These are phyloP conservation scores for Campylomormyrus tamandua DNA, from an alignment of 2,113 vertebrate genomes.

Conservation along the genomic window DNA sequence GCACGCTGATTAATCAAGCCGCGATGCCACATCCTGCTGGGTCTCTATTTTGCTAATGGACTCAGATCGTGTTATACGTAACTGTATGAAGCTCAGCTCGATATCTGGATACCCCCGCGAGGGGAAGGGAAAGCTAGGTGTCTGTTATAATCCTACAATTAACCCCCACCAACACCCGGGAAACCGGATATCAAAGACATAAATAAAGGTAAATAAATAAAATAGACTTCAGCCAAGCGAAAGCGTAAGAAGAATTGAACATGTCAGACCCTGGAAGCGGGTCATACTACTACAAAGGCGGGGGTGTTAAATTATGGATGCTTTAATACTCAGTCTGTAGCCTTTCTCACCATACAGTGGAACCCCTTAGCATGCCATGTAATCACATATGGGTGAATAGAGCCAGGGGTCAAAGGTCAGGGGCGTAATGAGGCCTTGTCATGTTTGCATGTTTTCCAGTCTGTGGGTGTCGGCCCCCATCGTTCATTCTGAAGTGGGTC, in stretches of 20 bases:
- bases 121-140: background rate
- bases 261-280: background rate
- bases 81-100: background rate
- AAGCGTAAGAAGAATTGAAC: slow-evolving; percentile 1
- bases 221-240: background rate
- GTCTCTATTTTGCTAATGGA: background rate
- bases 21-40: background rate
- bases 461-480: slow-evolving; percentile 29
- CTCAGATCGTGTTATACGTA: background rate
- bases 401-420: slow-evolving; percentile 17
- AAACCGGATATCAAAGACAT: background rate
- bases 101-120: background rate
- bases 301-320: slow-evolving; percentile 31
- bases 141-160: background rate
- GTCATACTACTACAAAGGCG: background rate
- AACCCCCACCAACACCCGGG: background rate
- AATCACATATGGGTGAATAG: slow-evolving; percentile 31
- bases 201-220: slow-evolving; percentile 1
- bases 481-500: slow-evolving; percentile 26
- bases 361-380: slow-evolving; percentile 22
- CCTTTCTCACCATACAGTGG: slow-evolving; percentile 25
- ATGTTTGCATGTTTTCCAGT: slow-evolving; percentile 39
- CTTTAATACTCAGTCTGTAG: slow-evolving; percentile 21
- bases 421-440: slow-evolving; percentile 30
- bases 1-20: background rate